Conservation (phyloP, 2,113 vertebrate genomes). For the Antigone vipio region DNA sequence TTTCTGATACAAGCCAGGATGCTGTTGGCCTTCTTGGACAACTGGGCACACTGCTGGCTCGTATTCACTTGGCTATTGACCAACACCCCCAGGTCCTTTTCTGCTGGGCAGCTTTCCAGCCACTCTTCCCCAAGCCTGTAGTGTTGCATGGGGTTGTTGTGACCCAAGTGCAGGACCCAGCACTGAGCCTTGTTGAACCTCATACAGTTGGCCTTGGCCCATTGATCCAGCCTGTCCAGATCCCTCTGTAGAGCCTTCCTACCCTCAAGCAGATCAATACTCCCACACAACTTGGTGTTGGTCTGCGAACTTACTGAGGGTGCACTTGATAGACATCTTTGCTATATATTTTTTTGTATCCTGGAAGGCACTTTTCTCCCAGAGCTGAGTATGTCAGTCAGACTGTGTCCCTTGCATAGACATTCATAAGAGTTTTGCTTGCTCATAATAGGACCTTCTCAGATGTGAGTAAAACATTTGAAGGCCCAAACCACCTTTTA, state of each 20-base stretch:
- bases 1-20: background rate
- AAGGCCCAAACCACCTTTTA: background rate
- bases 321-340: background rate
- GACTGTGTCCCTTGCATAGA: background rate
- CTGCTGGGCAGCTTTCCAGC: background rate
- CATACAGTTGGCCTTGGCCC: too few species aligned
- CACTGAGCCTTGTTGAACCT: too few species aligned
- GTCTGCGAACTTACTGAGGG: too few species aligned
- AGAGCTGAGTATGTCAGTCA: background rate
- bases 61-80: background rate
- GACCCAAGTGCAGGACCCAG: too few species aligned
- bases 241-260: too few species aligned
- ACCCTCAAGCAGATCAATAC: too few species aligned
- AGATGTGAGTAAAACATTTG: rapidly evolving
- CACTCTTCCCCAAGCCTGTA: too few species aligned
- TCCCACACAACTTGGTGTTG: too few species aligned
- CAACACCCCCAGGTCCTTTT: background rate
- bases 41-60: background rate
- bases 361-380: background rate
- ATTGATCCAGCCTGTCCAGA: too few species aligned
- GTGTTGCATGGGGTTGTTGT: too few species aligned
- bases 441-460: background rate
- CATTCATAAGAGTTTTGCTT: background rate
- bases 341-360: background rate
- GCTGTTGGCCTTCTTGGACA: background rate